phyloP scores from a whole-genome alignment of 2,113 vertebrate species.

The Pelecanus crispus region DNA sequence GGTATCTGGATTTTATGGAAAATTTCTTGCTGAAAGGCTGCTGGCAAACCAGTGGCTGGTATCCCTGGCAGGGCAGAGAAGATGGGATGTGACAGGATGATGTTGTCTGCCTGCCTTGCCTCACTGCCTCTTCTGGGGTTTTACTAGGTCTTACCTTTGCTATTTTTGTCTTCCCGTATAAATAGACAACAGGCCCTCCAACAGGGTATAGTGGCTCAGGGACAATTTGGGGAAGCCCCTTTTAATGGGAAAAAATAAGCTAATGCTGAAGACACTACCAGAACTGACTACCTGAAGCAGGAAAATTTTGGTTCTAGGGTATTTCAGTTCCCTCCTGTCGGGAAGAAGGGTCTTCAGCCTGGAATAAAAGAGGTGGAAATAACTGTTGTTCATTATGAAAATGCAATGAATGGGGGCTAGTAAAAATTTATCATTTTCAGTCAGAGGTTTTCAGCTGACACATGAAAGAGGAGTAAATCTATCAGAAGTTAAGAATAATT shows the following conservation, averaged over 20 bases:
- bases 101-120: fast-evolving
- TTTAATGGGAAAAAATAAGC: neutral
- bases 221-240: neutral
- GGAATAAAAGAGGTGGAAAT: neutral
- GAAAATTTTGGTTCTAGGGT: neutral
- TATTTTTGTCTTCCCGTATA: neutral
- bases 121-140: neutral
- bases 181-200: neutral
- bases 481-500: neutral
- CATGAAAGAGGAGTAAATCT: neutral
- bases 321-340: neutral
- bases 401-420: neutral
- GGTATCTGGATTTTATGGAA: neutral
- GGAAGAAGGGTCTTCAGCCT: neutral
- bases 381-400: neutral
- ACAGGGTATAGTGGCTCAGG: neutral
- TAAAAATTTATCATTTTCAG: neutral
- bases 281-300: neutral
- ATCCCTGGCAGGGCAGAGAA: neutral
- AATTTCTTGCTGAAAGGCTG: neutral
- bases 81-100: neutral
- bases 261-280: neutral
- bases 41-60: neutral
- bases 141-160: neutral
- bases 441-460: neutral